Conservation (phyloP, 2,888 invertebrate species). For the Eledone cirrhosa region DNA sequence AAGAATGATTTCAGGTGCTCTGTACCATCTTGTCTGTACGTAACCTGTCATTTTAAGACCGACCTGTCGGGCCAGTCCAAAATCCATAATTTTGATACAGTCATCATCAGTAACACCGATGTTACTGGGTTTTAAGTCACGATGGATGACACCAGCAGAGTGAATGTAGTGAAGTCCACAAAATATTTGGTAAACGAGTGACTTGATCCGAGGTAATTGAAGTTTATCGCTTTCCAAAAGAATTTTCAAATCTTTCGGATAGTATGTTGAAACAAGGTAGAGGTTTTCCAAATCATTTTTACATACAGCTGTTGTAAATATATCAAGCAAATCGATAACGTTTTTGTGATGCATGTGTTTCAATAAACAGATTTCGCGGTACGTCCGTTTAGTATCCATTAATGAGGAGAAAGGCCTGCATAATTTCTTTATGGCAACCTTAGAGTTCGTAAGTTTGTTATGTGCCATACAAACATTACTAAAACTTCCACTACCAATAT, state of each 20-base stretch:
- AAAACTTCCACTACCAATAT: background rate
- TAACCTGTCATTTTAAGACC: constrained; percentile 99
- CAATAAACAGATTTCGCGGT: constrained; percentile 91
- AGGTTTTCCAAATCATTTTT: constrained; percentile 92
- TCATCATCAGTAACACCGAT: constrained; percentile 99
- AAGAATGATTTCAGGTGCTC: constrained; percentile 99
- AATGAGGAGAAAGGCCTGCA: constrained; percentile 97
- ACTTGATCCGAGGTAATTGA: background rate
- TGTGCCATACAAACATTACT: background rate
- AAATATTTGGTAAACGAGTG: background rate
- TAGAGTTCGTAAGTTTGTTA: background rate
- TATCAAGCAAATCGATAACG: constrained; percentile 81
- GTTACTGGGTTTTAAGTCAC: constrained; percentile 97
- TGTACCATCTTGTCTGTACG: constrained; percentile 83
- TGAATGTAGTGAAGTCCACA: constrained; percentile 78
- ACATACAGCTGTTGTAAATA: constrained; percentile 87
- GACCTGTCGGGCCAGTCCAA: constrained; percentile 94
- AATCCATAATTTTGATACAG: constrained; percentile 95
- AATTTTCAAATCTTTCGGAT: background rate
- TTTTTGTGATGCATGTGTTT: constrained; percentile 99
- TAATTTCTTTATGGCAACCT: constrained; percentile 96
- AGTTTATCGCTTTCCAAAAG: background rate
- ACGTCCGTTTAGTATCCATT: constrained; percentile 97
- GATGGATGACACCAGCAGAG: constrained; percentile 95
- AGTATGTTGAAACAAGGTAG: constrained; percentile 21